phyloP scores from a whole-genome alignment of 2,888 invertebrate genomes.

The Opisthograptis luteolata region DNA sequence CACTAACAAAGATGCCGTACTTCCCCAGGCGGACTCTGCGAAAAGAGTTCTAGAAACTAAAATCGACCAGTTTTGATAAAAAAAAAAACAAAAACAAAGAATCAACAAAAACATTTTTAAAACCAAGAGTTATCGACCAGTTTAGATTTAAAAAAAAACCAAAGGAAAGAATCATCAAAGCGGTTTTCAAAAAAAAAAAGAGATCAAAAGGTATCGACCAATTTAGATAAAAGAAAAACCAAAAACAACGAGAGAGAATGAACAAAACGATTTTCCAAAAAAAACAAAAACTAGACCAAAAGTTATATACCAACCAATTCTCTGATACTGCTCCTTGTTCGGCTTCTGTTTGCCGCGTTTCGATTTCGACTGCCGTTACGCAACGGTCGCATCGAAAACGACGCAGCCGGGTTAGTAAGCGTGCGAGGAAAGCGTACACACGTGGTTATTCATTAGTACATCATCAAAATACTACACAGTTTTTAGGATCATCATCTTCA shows the following conservation, averaged over 20 bases:
- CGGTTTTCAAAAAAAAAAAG: no score
- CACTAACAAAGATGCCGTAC: no score
- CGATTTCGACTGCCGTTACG: slow-evolving; percentile 49
- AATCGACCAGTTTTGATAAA: no score
- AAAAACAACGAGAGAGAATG: background rate
- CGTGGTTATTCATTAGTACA: slow-evolving; percentile 46
- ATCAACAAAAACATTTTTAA: no score
- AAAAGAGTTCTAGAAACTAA: no score
- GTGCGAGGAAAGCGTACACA: slow-evolving; percentile 62
- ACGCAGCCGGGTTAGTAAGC: slow-evolving; percentile 63
- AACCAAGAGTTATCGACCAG: no score
- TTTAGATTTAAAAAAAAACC: no score
- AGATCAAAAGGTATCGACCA: no score
- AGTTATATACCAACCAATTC: slow-evolving; percentile 81
- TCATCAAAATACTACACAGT: slow-evolving; percentile 1
- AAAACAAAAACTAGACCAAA: slow-evolving; percentile 20
- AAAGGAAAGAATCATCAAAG: no score
- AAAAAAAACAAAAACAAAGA: no score
- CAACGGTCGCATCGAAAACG: slow-evolving; percentile 39
- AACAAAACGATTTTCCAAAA: background rate
- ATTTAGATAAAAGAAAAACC: background rate
- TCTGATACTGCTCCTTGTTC: slow-evolving; percentile 78
- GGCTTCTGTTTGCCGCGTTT: slow-evolving; percentile 61
- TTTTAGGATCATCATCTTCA: background rate
- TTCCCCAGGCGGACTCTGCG: no score